Evolutionary conservation across 2,797 vertebrate species (phyloP).

Genomic region (Syngnathus rostellatus): DNA sequence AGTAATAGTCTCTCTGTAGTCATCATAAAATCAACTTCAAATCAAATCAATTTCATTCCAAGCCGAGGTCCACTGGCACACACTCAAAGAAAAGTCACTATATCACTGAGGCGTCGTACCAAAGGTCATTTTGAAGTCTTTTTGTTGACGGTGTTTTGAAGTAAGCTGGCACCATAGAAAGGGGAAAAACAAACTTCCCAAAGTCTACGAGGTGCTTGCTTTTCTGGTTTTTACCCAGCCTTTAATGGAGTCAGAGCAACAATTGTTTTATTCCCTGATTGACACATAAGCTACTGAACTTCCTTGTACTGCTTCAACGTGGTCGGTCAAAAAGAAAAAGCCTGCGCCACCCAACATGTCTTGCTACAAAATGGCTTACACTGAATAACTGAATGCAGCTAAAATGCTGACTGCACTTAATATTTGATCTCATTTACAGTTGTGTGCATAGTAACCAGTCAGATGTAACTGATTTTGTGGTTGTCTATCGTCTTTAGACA

Average conservation of each 20-base stretch:
- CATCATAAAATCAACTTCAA: slow-evolving; percentile 13
- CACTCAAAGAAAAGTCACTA: not conserved
- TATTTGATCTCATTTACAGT: too few species aligned
- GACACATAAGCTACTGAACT: slow-evolving; percentile 39
- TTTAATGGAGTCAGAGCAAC: not conserved
- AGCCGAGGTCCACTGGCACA: slow-evolving; percentile 4
- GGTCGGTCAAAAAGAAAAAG: slow-evolving; percentile 7
- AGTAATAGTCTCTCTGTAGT: slow-evolving; percentile 14
- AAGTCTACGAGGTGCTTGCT: not conserved
- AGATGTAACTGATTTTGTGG: too few species aligned
- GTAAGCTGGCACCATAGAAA: not conserved
- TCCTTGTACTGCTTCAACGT: slow-evolving; percentile 29
- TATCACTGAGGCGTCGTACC: not conserved
- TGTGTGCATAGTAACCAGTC: too few species aligned
- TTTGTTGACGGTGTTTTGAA: not conserved
- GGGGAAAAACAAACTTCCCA: not conserved
- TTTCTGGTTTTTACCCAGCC: not conserved
- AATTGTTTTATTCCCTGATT: slow-evolving; percentile 11
- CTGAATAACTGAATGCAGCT: too few species aligned
- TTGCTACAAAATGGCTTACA: slow-evolving; percentile 9
- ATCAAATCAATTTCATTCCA: slow-evolving; percentile 11
- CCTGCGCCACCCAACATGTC: slow-evolving; percentile 11
- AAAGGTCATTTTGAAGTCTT: not conserved
- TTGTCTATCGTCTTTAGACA: not conserved
- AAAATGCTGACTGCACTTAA: too few species aligned